phyloP scores from a whole-genome alignment of 2,888 invertebrate genomes.

The Ceratothoa steindachneri region DNA sequence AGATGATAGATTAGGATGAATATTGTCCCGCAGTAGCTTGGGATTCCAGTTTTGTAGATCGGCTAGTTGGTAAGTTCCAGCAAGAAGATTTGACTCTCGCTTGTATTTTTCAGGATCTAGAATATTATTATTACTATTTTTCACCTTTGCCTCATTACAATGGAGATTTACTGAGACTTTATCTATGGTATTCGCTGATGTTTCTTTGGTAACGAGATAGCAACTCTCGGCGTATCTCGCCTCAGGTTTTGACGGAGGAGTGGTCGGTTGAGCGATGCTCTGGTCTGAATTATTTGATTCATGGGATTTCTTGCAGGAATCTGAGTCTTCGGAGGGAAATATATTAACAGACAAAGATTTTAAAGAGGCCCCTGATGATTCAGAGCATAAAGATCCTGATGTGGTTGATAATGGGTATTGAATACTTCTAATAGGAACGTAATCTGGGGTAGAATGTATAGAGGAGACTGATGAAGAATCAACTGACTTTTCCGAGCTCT shows the following conservation, averaged over 20 bases:
- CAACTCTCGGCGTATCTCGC: neutral
- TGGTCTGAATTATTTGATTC: neutral
- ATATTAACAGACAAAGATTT: slow-evolving; percentile 3
- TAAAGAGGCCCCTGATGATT: neutral
- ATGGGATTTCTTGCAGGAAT: neutral
- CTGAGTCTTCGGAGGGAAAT: neutral
- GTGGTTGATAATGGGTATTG: neutral
- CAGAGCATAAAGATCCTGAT: neutral
- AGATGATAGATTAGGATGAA: slow-evolving; percentile 15
- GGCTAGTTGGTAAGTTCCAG: slow-evolving; percentile 40
- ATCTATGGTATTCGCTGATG: too few relatives aligned
- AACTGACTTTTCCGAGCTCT: neutral
- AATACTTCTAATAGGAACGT: neutral
- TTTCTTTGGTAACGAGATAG: too few relatives aligned
- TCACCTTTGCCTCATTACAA: neutral
- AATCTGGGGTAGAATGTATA: neutral
- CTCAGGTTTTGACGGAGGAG: neutral
- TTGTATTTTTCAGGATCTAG: neutral
- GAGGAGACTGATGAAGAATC: neutral
- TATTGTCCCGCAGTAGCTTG: slow-evolving; percentile 15
- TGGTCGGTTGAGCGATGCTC: neutral
- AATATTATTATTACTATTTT: slow-evolving; percentile 1
- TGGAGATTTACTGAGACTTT: too few relatives aligned
- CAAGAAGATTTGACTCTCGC: neutral
- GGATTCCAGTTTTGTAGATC: slow-evolving; percentile 41